Base-by-base conservation (phyloP, 2,888 invertebrate species). In the Ametastegia equiseti region DNA sequence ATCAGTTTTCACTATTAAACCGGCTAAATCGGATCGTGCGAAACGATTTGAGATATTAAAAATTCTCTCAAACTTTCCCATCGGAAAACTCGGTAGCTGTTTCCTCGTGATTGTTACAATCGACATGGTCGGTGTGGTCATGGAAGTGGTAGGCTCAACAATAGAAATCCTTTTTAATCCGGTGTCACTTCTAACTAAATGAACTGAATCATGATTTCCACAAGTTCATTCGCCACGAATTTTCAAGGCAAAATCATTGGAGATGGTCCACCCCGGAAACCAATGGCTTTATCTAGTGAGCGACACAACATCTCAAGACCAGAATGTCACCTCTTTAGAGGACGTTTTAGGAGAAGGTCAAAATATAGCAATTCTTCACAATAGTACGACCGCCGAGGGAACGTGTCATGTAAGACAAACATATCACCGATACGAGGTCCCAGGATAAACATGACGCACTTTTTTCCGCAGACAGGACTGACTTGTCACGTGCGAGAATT, bases 261-360 rank as follows among this genome's bases (percentile, higher is more conserved):
- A 93, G 50, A 94, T 97, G 93, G 94, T 96, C 0, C 94, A 95
- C 86, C 95, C 96, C 0, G 93, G 92, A 85, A 96, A 95, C 83
- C 97, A 97, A 88, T 97, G 97, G 97, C 90, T 97, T n/a, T 97
- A 96, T 88, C 93, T 97, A 50, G 92, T 97, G 77, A 93, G 95
- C 0, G 95, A 96, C 81, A 94, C 94, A 0, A 91, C 93, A 81
- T 88, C 86, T 0, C 91, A 91, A 3, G 91, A 92, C 3, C 92
- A 92, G 0, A 94, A 95, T 86, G 88, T 95, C 5, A 91, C 93
- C 0, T 92, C 92, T 23, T 93, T 95, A 33, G 92, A 94, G 60
- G 93, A 93, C 83, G 91, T 95, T 0, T 91, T 96, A 36, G 93
- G 92, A 15, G 97, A 97, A 89, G 97, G 97, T 0, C 96, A 96